Percentiles rank a stretch among this genome's conserved stretches.
phyloP scores from a whole-genome alignment of 2,888 invertebrate species.

The Aplocera efformata region DNA sequence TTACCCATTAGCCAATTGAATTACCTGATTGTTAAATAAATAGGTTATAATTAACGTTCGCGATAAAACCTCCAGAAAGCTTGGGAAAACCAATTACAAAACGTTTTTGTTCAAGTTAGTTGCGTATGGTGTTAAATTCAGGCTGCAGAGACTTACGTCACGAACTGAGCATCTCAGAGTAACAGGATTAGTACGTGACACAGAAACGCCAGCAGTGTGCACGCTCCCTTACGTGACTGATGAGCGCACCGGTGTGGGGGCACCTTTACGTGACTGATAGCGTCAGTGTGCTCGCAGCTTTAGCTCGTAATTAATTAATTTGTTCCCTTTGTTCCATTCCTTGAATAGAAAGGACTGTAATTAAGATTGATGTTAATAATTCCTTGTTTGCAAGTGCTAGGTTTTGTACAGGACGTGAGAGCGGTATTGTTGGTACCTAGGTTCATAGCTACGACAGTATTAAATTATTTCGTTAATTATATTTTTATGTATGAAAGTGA shows the following conservation, averaged over 20 bases:
- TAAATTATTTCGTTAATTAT: no score
- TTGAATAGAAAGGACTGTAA: constrained; percentile 20
- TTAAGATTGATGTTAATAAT: constrained; percentile 25
- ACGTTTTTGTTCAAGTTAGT: no score
- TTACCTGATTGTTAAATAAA: no score
- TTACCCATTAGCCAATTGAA: no score
- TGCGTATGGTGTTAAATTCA: no score
- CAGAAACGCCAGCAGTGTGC: constrained; percentile 5
- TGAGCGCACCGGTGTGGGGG: constrained; percentile 8
- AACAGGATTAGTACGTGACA: constrained; percentile 1
- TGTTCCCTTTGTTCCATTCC: constrained; percentile 26
- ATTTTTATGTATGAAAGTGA: no score
- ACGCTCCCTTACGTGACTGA: constrained; percentile 32
- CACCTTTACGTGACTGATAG: neutral
- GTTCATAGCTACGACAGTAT: no score
- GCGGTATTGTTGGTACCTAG: no score
- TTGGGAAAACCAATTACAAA: no score
- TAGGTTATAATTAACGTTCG: no score
- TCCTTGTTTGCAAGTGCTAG: constrained; percentile 7
- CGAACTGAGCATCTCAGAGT: neutral
- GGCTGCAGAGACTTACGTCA: neutral
- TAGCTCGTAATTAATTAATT: constrained; percentile 30
- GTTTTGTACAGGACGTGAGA: no score
- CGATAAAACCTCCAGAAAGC: no score
- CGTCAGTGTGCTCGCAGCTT: constrained; percentile 20